A percentile compares a stretch with the other conserved stretches of the same genome.
Evolutionary conservation across 2,888 invertebrate species (phyloP).

Genomic region (Seira musarum): DNA sequence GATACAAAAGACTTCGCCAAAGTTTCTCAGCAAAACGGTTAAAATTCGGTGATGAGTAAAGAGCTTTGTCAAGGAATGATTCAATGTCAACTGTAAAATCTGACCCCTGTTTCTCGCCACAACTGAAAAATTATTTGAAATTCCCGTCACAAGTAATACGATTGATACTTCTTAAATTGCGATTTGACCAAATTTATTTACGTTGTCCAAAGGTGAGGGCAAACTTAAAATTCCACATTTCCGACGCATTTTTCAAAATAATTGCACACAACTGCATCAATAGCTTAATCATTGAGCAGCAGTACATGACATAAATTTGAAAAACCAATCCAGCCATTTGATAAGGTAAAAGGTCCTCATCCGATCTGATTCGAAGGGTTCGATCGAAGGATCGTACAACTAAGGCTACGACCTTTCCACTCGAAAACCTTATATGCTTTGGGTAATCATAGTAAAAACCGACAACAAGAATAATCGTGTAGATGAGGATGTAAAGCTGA

Average conservation of each 20-base stretch:
- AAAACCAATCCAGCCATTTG: slow-evolving; percentile 46
- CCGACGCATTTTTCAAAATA: slow-evolving; percentile 52
- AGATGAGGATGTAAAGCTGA: no score
- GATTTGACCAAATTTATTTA: slow-evolving; percentile 13
- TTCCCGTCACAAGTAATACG: no score
- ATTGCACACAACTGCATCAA: slow-evolving; percentile 47
- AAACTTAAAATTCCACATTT: slow-evolving; percentile 65
- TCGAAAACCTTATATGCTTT: slow-evolving; percentile 27
- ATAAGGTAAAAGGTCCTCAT: slow-evolving; percentile 3
- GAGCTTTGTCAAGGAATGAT: slow-evolving; percentile 41
- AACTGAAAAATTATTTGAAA: slow-evolving; percentile 45
- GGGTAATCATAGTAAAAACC: slow-evolving; percentile 39
- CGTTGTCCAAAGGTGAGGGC: slow-evolving; percentile 55
- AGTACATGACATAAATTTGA: slow-evolving; percentile 50
- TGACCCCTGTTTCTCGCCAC: slow-evolving; percentile 43
- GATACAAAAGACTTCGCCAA: slow-evolving; percentile 41
- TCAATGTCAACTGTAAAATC: slow-evolving; percentile 36
- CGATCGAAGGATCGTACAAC: slow-evolving; percentile 21
- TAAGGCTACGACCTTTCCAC: slow-evolving; percentile 27
- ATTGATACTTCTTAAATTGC: neutral
- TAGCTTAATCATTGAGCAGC: slow-evolving; percentile 33
- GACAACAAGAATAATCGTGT: neutral
- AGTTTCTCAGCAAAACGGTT: slow-evolving; percentile 45
- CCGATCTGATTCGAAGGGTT: neutral
- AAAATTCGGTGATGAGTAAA: slow-evolving; percentile 60